Evolutionary conservation across 2,888 invertebrate species (phyloP).

Genomic region (Stictocephala bisonia): DNA sequence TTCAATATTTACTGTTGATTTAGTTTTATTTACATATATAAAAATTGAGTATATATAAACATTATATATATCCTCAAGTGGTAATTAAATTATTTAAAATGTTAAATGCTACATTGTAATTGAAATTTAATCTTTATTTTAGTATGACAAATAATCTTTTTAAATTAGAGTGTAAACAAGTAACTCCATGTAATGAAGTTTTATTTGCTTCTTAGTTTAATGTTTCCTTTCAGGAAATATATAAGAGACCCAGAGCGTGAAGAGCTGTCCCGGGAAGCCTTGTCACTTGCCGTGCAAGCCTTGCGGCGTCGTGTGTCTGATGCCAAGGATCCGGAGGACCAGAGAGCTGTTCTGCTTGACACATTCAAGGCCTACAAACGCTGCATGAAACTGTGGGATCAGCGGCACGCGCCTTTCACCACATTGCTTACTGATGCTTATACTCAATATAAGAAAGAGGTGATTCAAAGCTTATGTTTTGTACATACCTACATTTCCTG

Average conservation of each 20-base stretch:
- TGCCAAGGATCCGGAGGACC: conserved; percentile 38
- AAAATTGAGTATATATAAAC: too few relatives aligned
- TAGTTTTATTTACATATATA: too few relatives aligned
- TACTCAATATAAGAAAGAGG: conserved; percentile 68
- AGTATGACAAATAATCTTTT: neutral
- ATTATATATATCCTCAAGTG: too few relatives aligned
- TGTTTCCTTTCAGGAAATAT: conserved; percentile 75
- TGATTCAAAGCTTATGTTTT: too few relatives aligned
- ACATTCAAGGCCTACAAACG: conserved; percentile 77
- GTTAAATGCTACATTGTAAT: too few relatives aligned
- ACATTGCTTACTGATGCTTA: conserved; percentile 77
- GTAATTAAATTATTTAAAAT: too few relatives aligned
- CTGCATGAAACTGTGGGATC: conserved; percentile 72
- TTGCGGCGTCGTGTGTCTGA: conserved; percentile 65
- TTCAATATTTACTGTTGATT: too few relatives aligned
- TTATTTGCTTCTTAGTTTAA: neutral
- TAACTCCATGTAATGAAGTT: neutral
- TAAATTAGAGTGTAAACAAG: neutral
- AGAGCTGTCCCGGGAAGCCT: conserved; percentile 82
- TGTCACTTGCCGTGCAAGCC: conserved; percentile 78
- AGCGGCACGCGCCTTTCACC: conserved; percentile 72
- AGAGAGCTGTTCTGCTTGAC: conserved; percentile 63
- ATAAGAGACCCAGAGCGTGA: conserved; percentile 86
- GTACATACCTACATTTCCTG: too few relatives aligned
- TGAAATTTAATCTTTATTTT: neutral